Percentiles rank a stretch among this genome's conserved stretches.
These are phyloP conservation scores for Lordiphosa andalusiaca DNA, from an alignment of 2,888 invertebrate genomes.

Conservation along the genomic window DNA sequence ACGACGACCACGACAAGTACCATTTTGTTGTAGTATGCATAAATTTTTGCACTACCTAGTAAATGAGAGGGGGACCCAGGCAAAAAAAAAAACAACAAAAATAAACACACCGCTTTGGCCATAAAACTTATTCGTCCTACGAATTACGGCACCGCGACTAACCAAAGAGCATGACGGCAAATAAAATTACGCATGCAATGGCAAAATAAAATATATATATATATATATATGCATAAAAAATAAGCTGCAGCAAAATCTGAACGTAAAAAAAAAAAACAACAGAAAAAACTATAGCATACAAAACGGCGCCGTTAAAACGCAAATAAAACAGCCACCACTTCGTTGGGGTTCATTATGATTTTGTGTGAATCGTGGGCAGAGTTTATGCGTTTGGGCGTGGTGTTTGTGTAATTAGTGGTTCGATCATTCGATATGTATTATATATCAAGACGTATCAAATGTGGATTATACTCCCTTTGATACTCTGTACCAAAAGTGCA, in stretches of 20 bases:
- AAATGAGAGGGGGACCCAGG: slow-evolving; percentile 7
- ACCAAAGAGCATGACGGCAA: slow-evolving; percentile 13
- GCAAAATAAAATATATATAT: slow-evolving; percentile 60
- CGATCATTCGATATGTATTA: too few relatives aligned
- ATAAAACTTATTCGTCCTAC: slow-evolving; percentile 59
- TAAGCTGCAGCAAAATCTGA: slow-evolving; percentile 67
- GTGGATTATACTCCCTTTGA: too few relatives aligned
- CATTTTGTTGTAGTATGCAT: slow-evolving; percentile 55
- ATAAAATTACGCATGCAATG: slow-evolving; percentile 53
- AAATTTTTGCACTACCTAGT: slow-evolving; percentile 56
- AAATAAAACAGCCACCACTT: slow-evolving; percentile 22
- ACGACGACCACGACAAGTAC: slow-evolving; percentile 46
- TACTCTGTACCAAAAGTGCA: too few relatives aligned
- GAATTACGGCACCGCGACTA: slow-evolving; percentile 42
- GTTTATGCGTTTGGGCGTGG: slow-evolving; percentile 6
- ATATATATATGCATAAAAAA: slow-evolving; percentile 56
- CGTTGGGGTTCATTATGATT: slow-evolving; percentile 28
- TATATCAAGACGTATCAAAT: too few relatives aligned
- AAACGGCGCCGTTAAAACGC: slow-evolving; percentile 23
- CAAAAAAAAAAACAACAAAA: slow-evolving; percentile 5
- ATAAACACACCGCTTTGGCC: slow-evolving; percentile 29
- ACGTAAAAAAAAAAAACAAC: slow-evolving; percentile 27
- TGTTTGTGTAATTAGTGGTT: background rate
- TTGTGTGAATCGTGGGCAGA: slow-evolving; percentile 1
- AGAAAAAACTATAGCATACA: slow-evolving; percentile 15